Evolutionary conservation across 2,888 invertebrate genomes (phyloP), one percentile per base, ranked within the genome.

Genomic region (Eulithis prunata): DNA sequence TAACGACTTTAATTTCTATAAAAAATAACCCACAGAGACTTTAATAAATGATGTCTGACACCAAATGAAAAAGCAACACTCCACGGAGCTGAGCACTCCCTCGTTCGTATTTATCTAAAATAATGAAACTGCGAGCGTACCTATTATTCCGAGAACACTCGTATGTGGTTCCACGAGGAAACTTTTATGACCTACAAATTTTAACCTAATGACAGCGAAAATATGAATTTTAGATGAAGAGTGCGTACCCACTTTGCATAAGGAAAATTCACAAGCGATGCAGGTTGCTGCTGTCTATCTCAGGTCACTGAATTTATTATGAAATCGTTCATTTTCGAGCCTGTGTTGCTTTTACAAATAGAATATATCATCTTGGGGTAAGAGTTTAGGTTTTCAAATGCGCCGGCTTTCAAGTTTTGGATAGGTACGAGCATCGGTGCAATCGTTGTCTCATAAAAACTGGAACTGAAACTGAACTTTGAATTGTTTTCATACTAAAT

Each of bases 171-270:
- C 55, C 62, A 62, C 59, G 62, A 64, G 60, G 64, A 64, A 62
- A 66, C 67, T 74, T 71, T 69, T 73, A 71, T 71, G 69, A 65
- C 70, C 68, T 68, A 73, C 70, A 73, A 73, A 71, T 74, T 73
- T 73, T 73, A 71, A 67, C 65, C 69, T 67, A 71, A 70, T 72
- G 74, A 68, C 73, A 72, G 69, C 71, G 71, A 64, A 74, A 71
- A 72, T 71, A 73, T 73, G 69, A 70, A 73, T 69, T 73, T 70
- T 64, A 71, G 55, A 75, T 73, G 69, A 70, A 71, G 70, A 66
- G 66, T 67, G 47, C 68, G 69, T 69, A 66, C 57, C 71, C 62
- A 66, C 66, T 72, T 71, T 64, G 60, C 62, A 69, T 69, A 52
- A 47, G 32, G 12, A 41, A 45, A 11, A 38, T 62, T 46, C 11